phyloP scores from a whole-genome alignment of 2,113 vertebrate genomes.

The Tyrannus savana region DNA sequence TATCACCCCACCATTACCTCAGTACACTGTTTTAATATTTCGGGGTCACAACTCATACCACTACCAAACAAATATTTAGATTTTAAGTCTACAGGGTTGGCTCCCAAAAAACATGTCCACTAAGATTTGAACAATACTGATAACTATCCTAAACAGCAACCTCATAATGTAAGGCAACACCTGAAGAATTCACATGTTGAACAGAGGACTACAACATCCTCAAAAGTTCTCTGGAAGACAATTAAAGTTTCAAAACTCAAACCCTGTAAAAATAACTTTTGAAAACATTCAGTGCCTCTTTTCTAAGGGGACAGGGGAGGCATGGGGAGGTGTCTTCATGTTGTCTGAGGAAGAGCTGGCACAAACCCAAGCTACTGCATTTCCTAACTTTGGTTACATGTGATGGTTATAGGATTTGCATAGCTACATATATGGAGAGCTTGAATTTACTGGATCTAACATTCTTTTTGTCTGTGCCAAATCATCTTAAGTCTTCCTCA shows the following conservation, averaged over 20 bases:
- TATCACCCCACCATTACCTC: neutral
- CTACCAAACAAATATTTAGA: neutral
- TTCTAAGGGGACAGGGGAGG: neutral
- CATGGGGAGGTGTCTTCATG: neutral
- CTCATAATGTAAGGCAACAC: neutral
- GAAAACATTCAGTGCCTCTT: neutral
- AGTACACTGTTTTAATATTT: neutral
- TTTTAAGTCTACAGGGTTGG: neutral
- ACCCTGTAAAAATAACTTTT: neutral
- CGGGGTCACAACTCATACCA: neutral
- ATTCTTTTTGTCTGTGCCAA: neutral
- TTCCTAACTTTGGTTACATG: neutral
- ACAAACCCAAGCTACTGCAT: neutral
- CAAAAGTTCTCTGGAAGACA: neutral
- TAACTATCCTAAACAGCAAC: neutral
- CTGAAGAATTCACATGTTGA: neutral
- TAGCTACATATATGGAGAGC: neutral
- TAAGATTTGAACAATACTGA: neutral
- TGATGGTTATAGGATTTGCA: neutral
- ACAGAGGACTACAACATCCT: neutral
- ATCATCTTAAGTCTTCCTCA: neutral
- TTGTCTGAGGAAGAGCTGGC: neutral
- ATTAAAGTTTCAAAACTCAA: neutral
- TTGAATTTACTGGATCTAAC: neutral
- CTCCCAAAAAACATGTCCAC: neutral